Base-by-base conservation (phyloP, 2,113 vertebrate genomes). In the Indicator maculatus region DNA sequence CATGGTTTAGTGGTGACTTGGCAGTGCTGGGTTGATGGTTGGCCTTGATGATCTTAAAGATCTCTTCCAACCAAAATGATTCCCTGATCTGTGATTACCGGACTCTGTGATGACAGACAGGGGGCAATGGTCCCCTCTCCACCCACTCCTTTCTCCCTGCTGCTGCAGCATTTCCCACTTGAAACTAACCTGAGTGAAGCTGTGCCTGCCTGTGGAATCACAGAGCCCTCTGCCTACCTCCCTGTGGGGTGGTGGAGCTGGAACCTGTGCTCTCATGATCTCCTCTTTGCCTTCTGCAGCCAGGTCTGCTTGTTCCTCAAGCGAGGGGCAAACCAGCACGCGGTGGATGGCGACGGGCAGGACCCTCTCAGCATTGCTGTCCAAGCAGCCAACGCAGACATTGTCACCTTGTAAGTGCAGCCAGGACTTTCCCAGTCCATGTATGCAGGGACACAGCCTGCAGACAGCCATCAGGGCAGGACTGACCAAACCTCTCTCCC, bases 291-390 rank as follows among this genome's bases (percentile, higher is more conserved):
- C 18, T 70, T 90, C 94, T 66, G 7, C 98, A 99, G 99, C 70
- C 99, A 99, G 97, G 99, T 99, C 93, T 99, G 99, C 97, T 97
- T 99, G 92, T 99, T 99, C 96, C 97, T 99, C 61, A 99, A 99
- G 95, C 96, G 99, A 26, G 99, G 99, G 11, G 99, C 99, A 1
- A 98, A 98, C 8, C 99, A 99, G 96, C 98, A 98, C 1, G 98
- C 98, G 1, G 97, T 97, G 12, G 99, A 99, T 9, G 98, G 98
- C 1, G 98, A 99, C 4, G 98, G 99, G 79, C 99, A 99, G 93
- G 99, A 99, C 95, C 99, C 99, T 1, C 94, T 99, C 93, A 99
- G 98, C 72, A 99, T 99, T 11, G 99, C 99, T 0, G 98, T 99
- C 30, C 99, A 99, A 92, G 98, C 98, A 9, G 99, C 99, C 78